Conservation (phyloP, 2,797 vertebrate genomes). For the Etheostoma perlongum region DNA sequence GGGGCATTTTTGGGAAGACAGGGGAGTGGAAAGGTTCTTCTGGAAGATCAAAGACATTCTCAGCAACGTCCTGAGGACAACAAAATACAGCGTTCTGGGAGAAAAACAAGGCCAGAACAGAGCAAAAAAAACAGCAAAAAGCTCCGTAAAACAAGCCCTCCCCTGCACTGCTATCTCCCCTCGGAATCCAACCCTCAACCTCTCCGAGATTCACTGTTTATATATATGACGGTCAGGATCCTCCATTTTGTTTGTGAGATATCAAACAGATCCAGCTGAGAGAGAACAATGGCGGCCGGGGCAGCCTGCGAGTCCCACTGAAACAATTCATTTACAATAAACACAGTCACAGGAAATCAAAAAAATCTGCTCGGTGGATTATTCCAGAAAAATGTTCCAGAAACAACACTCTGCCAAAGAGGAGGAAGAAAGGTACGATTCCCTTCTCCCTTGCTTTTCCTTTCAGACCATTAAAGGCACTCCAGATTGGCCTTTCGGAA, state of each 20-base stretch:
- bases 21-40: slow-evolving; percentile 70
- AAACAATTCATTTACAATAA: slow-evolving; percentile 79
- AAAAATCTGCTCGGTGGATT: slow-evolving; percentile 67
- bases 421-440: slow-evolving; percentile 60
- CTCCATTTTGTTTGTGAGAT: slow-evolving; percentile 66
- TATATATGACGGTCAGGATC: slow-evolving; percentile 35
- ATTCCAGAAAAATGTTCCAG: slow-evolving; percentile 76
- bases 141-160: slow-evolving; percentile 43
- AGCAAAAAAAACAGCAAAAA: slow-evolving; percentile 32
- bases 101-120: slow-evolving; percentile 43
- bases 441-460: slow-evolving; percentile 56
- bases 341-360: slow-evolving; percentile 75
- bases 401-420: slow-evolving; percentile 67
- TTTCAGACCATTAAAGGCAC: slow-evolving; percentile 83
- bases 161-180: slow-evolving; percentile 31
- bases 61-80: slow-evolving; percentile 76
- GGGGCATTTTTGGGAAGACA: slow-evolving; percentile 62
- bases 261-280: slow-evolving; percentile 71
- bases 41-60: slow-evolving; percentile 80
- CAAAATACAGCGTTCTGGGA: slow-evolving; percentile 60
- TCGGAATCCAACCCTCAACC: slow-evolving; percentile 50
- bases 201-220: slow-evolving; percentile 55
- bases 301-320: slow-evolving; percentile 63
- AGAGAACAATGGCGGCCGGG: slow-evolving; percentile 62
- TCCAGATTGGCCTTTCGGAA: slow-evolving; percentile 80